These are phyloP conservation scores for Papio anubis DNA, from an alignment of 2,113 vertebrate species.

Conservation along the genomic window DNA sequence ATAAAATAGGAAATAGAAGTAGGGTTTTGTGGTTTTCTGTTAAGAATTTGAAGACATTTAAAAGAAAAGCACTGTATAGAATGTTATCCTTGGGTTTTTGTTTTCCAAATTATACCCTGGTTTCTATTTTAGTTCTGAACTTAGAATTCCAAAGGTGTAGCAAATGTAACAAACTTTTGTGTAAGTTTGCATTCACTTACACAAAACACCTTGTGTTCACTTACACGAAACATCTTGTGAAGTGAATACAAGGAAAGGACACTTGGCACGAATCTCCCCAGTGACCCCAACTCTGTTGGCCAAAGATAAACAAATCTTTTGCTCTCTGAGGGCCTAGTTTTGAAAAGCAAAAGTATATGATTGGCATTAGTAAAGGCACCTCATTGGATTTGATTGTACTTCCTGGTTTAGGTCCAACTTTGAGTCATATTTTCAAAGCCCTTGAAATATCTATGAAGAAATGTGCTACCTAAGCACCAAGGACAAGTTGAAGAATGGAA, in stretches of 20 bases:
- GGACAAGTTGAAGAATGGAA: not conserved
- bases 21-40: not conserved
- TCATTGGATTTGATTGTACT: not conserved
- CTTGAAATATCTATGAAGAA: not conserved
- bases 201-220: not conserved
- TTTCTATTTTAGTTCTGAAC: constrained; percentile 35
- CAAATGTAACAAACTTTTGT: not conserved
- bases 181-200: not conserved
- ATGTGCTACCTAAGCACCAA: not conserved
- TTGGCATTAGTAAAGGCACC: not conserved
- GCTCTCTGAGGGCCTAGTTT: not conserved
- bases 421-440: not conserved
- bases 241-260: not conserved
- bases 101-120: not conserved
- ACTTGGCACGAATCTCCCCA: not conserved
- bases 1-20: not conserved
- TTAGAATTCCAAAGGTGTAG: constrained; percentile 34
- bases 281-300: not conserved
- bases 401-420: not conserved
- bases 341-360: not conserved
- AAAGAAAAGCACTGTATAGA: not conserved
- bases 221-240: not conserved
- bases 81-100: not conserved
- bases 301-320: not conserved
- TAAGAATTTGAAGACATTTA: constrained; percentile 50